phyloP scores from a whole-genome alignment of 2,113 vertebrate species.

The Nipponia nippon region DNA sequence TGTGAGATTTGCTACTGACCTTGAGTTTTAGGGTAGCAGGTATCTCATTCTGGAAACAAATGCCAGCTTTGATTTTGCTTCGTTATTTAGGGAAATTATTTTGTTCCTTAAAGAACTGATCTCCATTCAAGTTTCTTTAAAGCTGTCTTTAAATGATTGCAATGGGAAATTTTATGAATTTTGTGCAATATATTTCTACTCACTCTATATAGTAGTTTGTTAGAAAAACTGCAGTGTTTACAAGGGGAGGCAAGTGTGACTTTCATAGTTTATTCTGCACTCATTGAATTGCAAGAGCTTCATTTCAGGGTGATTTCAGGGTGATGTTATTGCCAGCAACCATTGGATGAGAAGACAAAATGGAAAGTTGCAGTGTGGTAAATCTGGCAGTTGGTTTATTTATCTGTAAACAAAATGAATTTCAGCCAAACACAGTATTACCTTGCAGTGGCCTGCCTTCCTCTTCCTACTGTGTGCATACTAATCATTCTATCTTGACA shows the following conservation, averaged over 20 bases:
- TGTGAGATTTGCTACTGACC: background rate
- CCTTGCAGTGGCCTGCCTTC: background rate
- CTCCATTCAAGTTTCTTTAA: background rate
- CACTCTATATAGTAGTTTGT: background rate
- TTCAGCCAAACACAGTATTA: background rate
- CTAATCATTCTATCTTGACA: background rate
- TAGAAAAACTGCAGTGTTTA: background rate
- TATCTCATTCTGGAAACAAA: background rate
- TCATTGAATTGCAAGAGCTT: background rate
- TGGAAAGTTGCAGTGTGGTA: background rate
- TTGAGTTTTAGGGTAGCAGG: background rate
- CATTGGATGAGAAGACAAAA: background rate
- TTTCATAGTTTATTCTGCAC: background rate
- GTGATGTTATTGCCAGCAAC: background rate
- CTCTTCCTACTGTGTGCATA: background rate
- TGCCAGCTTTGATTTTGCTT: background rate
- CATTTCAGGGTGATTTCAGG: background rate
- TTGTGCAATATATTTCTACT: background rate
- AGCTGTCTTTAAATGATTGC: background rate
- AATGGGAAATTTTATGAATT: background rate
- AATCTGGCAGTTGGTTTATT: background rate
- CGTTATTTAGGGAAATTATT: background rate
- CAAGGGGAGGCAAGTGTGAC: background rate
- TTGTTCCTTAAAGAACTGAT: background rate
- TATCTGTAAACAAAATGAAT: conserved; percentile 1